Percentiles rank a stretch among this genome's conserved stretches.
Evolutionary conservation across 1,140 invertebrate genomes (phyloP).

Genomic region (Trichonephila clavipes): DNA sequence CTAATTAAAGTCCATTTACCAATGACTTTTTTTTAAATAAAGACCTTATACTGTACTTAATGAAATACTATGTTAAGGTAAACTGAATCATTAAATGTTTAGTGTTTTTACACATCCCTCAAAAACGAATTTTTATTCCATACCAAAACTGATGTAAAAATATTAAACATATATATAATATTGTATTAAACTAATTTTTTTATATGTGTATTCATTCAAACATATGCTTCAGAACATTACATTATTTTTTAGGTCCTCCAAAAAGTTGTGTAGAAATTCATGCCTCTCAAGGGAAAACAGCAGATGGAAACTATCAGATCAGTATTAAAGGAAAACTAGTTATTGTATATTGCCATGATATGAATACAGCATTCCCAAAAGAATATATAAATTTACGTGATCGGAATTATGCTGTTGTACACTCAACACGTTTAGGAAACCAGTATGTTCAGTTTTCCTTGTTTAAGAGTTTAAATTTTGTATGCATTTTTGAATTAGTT

Average conservation of each 20-base stretch:
- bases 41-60: no score
- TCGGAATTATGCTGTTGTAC: conserved; percentile 59
- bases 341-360: conserved; percentile 87
- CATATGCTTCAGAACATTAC: not conserved
- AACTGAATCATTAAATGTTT: no score
- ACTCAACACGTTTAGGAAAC: conserved; percentile 27
- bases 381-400: conserved; percentile 87
- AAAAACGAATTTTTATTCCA: no score
- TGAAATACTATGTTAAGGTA: no score
- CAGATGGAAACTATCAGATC: conserved; percentile 87
- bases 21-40: no score
- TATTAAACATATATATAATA: no score
- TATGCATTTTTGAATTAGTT: no score
- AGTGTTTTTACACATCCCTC: no score
- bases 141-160: no score
- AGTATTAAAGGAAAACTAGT: conserved; percentile 83
- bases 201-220: not conserved
- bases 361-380: conserved; percentile 85
- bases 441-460: conserved; percentile 35
- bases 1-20: no score
- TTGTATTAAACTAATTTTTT: no score
- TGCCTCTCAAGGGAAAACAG: conserved; percentile 80
- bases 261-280: conserved; percentile 82
- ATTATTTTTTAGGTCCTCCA: conserved; percentile 80
- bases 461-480: not conserved